Conservation (phyloP, 2,888 invertebrate species). For the Gasteruption jaculator region DNA sequence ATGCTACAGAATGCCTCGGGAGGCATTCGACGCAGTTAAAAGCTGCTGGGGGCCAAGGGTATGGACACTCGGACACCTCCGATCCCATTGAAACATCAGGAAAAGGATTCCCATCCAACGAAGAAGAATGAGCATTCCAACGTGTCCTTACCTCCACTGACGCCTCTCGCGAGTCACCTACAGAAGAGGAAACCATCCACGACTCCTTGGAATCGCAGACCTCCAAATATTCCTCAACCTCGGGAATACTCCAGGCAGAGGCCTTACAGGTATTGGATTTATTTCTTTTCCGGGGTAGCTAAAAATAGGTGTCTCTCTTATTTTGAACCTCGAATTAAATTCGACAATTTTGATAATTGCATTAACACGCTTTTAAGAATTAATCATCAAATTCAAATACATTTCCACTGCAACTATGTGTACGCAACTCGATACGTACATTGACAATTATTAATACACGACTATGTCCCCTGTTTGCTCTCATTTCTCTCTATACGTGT, state of each 20-base stretch:
- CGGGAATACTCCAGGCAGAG: slow-evolving; percentile 35
- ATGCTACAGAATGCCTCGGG: slow-evolving; percentile 30
- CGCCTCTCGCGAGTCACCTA: slow-evolving; percentile 33
- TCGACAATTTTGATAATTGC: too few species aligned
- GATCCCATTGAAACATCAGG: slow-evolving; percentile 43
- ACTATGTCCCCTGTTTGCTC: too few species aligned
- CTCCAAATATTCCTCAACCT: slow-evolving; percentile 19
- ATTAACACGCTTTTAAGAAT: too few species aligned
- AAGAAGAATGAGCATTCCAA: slow-evolving; percentile 33
- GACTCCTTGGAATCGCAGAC: slow-evolving; percentile 24
- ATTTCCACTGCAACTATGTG: too few species aligned
- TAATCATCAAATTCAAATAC: too few species aligned
- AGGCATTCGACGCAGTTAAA: slow-evolving; percentile 26
- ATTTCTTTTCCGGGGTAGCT: slow-evolving; percentile 1
- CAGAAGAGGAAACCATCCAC: slow-evolving; percentile 24
- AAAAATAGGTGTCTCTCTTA: too few species aligned
- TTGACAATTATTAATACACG: too few species aligned
- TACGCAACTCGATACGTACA: too few species aligned
- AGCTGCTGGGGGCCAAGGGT: slow-evolving; percentile 36
- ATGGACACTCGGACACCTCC: slow-evolving; percentile 50
- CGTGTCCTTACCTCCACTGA: slow-evolving; percentile 44
- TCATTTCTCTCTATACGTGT: too few species aligned
- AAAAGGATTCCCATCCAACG: slow-evolving; percentile 35
- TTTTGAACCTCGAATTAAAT: too few species aligned
- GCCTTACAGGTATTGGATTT: slow-evolving; percentile 45